phyloP scores from a whole-genome alignment of 2,888 invertebrate genomes.

The Catocala sponsa region DNA sequence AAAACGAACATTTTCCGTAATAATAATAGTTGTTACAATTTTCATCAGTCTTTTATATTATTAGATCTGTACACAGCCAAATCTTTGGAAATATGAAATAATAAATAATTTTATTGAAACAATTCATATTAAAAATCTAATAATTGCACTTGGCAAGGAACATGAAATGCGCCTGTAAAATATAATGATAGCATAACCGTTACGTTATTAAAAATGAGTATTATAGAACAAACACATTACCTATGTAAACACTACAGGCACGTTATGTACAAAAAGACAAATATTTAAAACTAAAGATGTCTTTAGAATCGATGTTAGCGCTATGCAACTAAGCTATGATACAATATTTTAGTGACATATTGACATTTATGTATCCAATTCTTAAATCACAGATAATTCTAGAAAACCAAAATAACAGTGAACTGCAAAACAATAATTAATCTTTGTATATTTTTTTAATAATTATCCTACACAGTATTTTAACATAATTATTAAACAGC shows the following conservation, averaged over 20 bases:
- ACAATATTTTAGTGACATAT: no score
- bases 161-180: conserved; percentile 14
- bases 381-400: no score
- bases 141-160: conserved; percentile 40
- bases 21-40: conserved; percentile 65
- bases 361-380: no score
- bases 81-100: conserved; percentile 73
- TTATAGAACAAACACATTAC: conserved; percentile 20
- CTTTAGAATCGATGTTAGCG: no score
- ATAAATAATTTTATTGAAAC: conserved; percentile 43
- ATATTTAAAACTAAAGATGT: background rate
- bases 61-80: conserved; percentile 77
- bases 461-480: no score
- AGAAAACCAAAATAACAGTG: no score
- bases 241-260: conserved; percentile 14
- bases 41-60: conserved; percentile 75
- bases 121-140: conserved; percentile 31
- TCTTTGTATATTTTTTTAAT: no score
- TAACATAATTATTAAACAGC: no score
- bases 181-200: conserved; percentile 12
- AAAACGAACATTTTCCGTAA: conserved; percentile 44
- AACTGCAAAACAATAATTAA: no score
- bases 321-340: no score
- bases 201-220: conserved; percentile 27
- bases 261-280: conserved; percentile 13